A percentile compares a stretch with the other conserved stretches of the same genome.
Evolutionary conservation across 2,113 vertebrate species (phyloP).

Genomic region (Shinisaurus crocodilurus): DNA sequence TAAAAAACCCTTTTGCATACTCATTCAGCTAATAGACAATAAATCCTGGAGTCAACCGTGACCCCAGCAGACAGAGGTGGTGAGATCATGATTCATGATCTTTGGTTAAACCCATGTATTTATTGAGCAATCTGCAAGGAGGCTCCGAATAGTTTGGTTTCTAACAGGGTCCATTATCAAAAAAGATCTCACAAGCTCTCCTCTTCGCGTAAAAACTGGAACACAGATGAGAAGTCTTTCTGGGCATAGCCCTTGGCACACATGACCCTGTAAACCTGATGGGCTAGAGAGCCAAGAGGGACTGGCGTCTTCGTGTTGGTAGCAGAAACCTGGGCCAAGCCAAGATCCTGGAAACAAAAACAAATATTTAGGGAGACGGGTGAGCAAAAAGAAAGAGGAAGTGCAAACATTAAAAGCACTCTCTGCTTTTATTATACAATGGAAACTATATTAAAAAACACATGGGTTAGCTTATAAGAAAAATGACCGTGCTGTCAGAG

Average conservation of each 20-base stretch:
- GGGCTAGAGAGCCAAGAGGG: constrained; percentile 90
- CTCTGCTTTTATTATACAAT: constrained; percentile 21
- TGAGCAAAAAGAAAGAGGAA: not conserved
- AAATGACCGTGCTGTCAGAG: not conserved
- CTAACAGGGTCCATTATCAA: constrained; percentile 53
- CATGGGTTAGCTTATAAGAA: not conserved
- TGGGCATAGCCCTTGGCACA: constrained; percentile 92
- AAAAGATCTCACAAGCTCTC: constrained; percentile 82
- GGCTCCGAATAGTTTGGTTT: constrained; percentile 52
- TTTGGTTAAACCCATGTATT: constrained; percentile 66
- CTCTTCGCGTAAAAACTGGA: constrained; percentile 97
- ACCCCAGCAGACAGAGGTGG: constrained; percentile 55
- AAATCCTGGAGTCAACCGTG: constrained; percentile 37
- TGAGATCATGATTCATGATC: constrained; percentile 52
- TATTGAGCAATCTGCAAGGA: constrained; percentile 46
- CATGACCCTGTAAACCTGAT: constrained; percentile 98
- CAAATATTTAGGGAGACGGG: constrained; percentile 27
- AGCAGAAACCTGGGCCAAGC: constrained; percentile 94
- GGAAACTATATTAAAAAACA: not conserved
- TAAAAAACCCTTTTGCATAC: constrained; percentile 35
- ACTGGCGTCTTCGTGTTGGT: constrained; percentile 93
- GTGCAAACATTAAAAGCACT: constrained; percentile 9
- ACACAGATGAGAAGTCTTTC: constrained; percentile 98
- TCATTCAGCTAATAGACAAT: constrained; percentile 53
- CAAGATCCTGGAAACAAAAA: constrained; percentile 86